phyloP scores from a whole-genome alignment of 2,113 vertebrate species.

The Vidua macroura region DNA sequence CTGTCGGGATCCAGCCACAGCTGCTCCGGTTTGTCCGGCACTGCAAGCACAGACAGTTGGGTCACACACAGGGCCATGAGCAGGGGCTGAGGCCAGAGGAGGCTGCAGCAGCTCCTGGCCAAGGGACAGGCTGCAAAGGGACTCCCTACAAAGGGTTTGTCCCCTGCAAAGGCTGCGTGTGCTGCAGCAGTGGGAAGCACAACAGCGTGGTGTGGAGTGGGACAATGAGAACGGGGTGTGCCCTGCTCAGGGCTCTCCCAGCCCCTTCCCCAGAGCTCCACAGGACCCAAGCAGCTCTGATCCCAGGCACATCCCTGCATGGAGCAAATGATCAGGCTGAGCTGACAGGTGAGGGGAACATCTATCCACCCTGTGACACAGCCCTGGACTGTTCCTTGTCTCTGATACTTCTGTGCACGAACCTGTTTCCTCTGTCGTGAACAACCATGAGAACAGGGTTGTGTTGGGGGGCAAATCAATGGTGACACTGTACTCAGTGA shows the following conservation, averaged over 20 bases:
- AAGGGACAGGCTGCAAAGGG: background rate
- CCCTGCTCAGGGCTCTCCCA: background rate
- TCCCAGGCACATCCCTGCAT: background rate
- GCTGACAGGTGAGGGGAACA: background rate
- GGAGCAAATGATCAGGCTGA: background rate
- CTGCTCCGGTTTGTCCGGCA: background rate
- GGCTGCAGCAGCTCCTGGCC: background rate
- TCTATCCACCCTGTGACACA: background rate
- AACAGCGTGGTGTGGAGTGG: background rate
- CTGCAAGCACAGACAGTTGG: background rate
- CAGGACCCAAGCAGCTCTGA: background rate
- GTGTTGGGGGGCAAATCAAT: background rate
- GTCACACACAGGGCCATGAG: background rate
- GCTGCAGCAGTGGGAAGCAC: background rate
- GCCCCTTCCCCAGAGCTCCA: background rate
- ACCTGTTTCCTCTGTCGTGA: background rate
- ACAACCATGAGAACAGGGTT: background rate
- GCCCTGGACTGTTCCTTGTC: background rate
- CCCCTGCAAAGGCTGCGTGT: background rate
- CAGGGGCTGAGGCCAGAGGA: background rate
- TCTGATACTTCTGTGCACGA: background rate
- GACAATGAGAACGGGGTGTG: fast-evolving
- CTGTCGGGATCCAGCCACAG: background rate
- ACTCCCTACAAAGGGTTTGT: fast-evolving
- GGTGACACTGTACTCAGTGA: background rate